phyloP scores from a whole-genome alignment of 1,140 invertebrate species.

The Sinonovacula constricta region DNA sequence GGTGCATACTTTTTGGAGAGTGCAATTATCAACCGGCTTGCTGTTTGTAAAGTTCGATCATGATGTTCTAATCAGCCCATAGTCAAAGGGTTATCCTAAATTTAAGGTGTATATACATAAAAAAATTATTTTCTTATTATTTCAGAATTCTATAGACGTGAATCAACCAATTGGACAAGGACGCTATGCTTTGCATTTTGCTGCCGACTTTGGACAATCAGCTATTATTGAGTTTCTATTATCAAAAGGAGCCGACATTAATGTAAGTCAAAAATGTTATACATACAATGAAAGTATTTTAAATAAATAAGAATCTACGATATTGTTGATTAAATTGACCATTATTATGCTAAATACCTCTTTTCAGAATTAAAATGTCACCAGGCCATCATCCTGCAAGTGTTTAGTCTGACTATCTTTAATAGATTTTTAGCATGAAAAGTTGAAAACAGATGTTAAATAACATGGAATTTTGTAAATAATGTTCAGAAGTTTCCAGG shows the following conservation, averaged over 20 bases:
- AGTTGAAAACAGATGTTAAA: too few relatives aligned
- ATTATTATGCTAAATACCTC: too few relatives aligned
- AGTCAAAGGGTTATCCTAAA: not conserved
- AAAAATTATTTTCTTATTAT: constrained; percentile 19
- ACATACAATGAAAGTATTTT: too few relatives aligned
- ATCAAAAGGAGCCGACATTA: constrained; percentile 92
- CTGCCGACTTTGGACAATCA: constrained; percentile 96
- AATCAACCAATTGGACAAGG: constrained; percentile 55
- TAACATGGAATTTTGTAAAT: too few relatives aligned
- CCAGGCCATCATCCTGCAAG: too few relatives aligned
- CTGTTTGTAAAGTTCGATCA: not conserved
- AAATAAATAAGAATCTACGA: too few relatives aligned
- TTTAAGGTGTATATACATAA: not conserved
- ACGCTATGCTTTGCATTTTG: constrained; percentile 78
- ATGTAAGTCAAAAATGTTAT: constrained; percentile 90
- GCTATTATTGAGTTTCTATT: constrained; percentile 94
- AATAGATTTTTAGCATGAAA: too few relatives aligned
- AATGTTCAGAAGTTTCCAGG: too few relatives aligned
- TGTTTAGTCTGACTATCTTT: too few relatives aligned
- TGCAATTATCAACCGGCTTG: not conserved
- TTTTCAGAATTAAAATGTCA: too few relatives aligned
- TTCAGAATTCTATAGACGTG: constrained; percentile 45
- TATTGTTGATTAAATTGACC: too few relatives aligned
- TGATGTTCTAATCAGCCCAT: not conserved
- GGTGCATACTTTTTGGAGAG: not conserved